A percentile compares a stretch with the other conserved stretches of the same genome.
Conservation (phyloP, 1,140 invertebrate genomes). For the Rhopalosiphum padi region DNA sequence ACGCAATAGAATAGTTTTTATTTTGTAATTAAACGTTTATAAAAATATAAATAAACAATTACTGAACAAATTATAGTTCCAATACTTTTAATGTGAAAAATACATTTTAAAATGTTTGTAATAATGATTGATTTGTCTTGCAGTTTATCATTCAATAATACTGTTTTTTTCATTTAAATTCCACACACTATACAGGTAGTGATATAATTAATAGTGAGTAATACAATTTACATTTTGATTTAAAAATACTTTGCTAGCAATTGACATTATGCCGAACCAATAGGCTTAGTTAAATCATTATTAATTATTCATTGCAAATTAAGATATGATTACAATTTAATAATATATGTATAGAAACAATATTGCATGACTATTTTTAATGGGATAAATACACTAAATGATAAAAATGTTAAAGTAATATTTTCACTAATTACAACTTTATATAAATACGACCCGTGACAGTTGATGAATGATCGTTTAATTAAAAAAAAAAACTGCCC, state of each 20-base stretch:
- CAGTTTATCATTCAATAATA: too few relatives aligned
- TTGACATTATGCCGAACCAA: not conserved
- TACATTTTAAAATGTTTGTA: not conserved
- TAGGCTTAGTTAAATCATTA: not conserved
- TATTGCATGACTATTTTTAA: not conserved
- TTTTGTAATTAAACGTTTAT: not conserved
- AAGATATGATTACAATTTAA: not conserved
- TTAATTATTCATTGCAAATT: not conserved
- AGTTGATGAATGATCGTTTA: not conserved
- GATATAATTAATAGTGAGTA: too few relatives aligned
- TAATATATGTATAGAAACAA: not conserved
- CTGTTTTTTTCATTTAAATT: too few relatives aligned
- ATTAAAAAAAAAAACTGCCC: not conserved
- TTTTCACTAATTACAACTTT: not conserved
- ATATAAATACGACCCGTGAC: not conserved
- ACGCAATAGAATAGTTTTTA: not conserved
- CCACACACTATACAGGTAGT: too few relatives aligned
- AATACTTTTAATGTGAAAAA: not conserved
- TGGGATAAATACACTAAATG: not conserved
- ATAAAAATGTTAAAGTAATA: not conserved
- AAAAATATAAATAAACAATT: not conserved
- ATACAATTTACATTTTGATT: not conserved
- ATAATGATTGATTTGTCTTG: not conserved
- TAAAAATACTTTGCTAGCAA: not conserved
- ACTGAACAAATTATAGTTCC: not conserved